Conservation (phyloP, 2,888 invertebrate species). For the Autographa gamma region DNA sequence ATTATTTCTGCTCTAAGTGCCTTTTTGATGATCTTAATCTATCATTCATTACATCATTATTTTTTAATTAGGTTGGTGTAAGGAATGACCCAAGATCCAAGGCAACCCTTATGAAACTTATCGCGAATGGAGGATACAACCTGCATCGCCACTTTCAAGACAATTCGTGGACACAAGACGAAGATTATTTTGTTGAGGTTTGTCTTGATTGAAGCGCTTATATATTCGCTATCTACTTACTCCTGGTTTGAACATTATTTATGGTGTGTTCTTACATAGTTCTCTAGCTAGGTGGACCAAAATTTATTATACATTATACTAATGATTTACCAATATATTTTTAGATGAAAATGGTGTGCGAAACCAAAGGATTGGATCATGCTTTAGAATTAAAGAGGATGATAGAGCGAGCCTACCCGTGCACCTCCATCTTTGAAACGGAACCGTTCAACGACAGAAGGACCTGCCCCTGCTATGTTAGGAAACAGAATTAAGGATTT, state of each 20-base stretch:
- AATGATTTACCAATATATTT: slow-evolving; percentile 33
- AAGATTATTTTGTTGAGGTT: slow-evolving; percentile 90
- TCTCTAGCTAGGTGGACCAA: too few relatives aligned
- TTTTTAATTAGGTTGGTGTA: slow-evolving; percentile 70
- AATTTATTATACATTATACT: too few relatives aligned
- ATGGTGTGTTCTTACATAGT: too few relatives aligned
- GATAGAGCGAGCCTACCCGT: slow-evolving; percentile 76
- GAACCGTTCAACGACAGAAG: slow-evolving; percentile 80
- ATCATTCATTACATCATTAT: not conserved
- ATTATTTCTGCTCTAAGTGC: not conserved
- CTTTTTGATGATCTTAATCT: not conserved
- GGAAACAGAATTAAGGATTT: slow-evolving; percentile 43
- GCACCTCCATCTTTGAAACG: slow-evolving; percentile 72
- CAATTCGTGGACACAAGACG: slow-evolving; percentile 96
- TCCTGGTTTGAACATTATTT: too few relatives aligned
- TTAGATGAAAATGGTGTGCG: slow-evolving; percentile 94
- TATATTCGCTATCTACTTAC: too few relatives aligned
- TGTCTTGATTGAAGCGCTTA: not conserved
- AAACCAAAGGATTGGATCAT: slow-evolving; percentile 94
- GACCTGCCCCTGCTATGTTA: slow-evolving; percentile 78
- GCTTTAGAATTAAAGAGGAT: slow-evolving; percentile 85
- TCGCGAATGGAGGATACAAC: slow-evolving; percentile 93
- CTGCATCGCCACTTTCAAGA: slow-evolving; percentile 97
- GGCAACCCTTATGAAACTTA: slow-evolving; percentile 91
- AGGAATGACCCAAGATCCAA: slow-evolving; percentile 87